These are phyloP conservation scores for Rhinolophus ferrumequinum DNA, from an alignment of 2,113 vertebrate genomes.

Conservation along the genomic window DNA sequence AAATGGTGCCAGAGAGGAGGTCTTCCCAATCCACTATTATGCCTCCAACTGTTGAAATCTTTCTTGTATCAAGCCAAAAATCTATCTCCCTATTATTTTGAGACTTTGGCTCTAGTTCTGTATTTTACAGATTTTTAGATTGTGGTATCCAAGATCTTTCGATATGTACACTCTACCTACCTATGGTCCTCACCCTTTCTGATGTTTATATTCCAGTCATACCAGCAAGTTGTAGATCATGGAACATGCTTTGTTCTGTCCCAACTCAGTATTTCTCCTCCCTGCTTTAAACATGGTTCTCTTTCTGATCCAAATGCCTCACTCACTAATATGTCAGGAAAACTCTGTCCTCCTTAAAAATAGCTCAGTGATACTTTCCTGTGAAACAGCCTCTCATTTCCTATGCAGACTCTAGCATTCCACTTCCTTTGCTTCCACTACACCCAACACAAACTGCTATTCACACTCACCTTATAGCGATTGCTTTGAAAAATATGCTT, in stretches of 20 bases:
- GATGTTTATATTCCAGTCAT: background rate
- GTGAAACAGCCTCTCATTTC: background rate
- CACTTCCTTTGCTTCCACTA: background rate
- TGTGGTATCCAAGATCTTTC: background rate
- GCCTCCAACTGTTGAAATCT: background rate
- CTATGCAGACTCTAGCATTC: background rate
- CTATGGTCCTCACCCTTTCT: background rate
- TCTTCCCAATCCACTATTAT: background rate
- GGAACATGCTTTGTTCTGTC: background rate
- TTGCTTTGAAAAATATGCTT: background rate
- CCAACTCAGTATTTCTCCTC: background rate
- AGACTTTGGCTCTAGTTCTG: background rate
- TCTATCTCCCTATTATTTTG: background rate
- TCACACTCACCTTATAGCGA: background rate
- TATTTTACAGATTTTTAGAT: background rate
- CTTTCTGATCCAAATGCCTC: background rate
- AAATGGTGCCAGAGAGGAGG: background rate
- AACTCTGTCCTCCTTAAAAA: background rate
- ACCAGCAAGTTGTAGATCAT: background rate
- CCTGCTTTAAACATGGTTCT: background rate
- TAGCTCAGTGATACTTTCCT: background rate
- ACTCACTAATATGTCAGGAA: background rate
- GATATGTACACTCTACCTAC: background rate
- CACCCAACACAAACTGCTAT: background rate
- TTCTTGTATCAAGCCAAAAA: background rate